Evolutionary conservation across 2,797 vertebrate genomes (phyloP), one percentile per base, ranked within the genome.

Genomic region (Siniperca scherzeri): DNA sequence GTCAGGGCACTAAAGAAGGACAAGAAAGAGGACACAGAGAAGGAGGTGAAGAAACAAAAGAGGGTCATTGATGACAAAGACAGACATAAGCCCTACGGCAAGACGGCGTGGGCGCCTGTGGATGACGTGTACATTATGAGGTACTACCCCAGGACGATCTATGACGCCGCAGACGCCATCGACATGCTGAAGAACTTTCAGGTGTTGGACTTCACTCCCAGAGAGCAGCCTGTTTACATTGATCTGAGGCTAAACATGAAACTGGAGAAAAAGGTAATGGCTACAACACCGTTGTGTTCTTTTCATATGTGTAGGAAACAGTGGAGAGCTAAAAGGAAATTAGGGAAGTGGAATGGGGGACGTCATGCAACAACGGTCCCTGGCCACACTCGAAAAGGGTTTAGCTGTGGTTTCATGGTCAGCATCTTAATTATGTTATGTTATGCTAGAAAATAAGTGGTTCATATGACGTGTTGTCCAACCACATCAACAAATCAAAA

Each of bases 51-150:
- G 82, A 92, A 88, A 52, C 80, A 89, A 79, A 84, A 74, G 67
- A 83, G 6, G 68, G 91, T 93, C 50, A 94, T 96, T 9, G 94
- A 96, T 44, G 94, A 95, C 83, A 78, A 0, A 22, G 86, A 78
- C 59, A 88, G 95, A 11, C 92, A 94, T 55, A 96, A 96, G 69
- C 85, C 88, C 0, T 95, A 33, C 12, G 92, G 96, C 1, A 94
- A 82, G 4, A 96, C 96, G 27, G 92, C 96, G 8, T 95, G 91
- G 92, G 87, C 78, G 1, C 97, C 98, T 0, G 94, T 96, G 72
- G 98, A 99, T 12, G 98, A 99, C 3, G 98, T 99, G 10, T 98
- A 98, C 83, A 52, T 98, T 44, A 86, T 87, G 0, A 95, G 94
- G 89, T 89, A 84, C 74, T 99, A 98, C 74, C 92, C 95, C 21